Evolutionary conservation across 1,140 invertebrate species (phyloP), one percentile per base, ranked within the genome.

Genomic region (Stegodyphus dumicola): DNA sequence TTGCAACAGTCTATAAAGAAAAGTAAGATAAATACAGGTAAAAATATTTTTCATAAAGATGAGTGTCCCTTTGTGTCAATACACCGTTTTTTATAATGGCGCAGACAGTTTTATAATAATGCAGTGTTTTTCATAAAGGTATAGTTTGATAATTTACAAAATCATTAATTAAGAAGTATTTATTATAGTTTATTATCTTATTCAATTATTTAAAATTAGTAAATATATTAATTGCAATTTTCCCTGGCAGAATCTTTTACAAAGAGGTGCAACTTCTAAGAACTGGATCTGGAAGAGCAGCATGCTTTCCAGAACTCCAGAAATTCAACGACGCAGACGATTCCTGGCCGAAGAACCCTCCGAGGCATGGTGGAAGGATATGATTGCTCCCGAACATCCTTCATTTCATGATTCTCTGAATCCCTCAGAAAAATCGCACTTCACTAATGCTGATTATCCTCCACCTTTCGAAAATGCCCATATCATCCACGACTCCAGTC

Each of bases 341-440:
- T 81, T 73, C 15, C 33, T 73, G 33, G 6, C 17, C 9, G 69
- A 56, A 11, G 78, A 80, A 33, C 5, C 53, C 9, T 48, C 78
- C 0, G 54, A 69, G 17, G n/a, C 69, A 6, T 81, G 78, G 78
- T 81, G 78, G 78, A 81, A 81, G 6, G 51, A 79, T 9, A 79
- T 79, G 65, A 52, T 70, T 49, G 15, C 10, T 7, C 33, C 1
- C 33, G 33, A 33, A 9, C 18, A 5, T 54, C 13, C 18, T 33
- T 73, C 5, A 52, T 48, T 10, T 51, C 48, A 6, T 33, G 15
- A 6, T 9, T 10, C 7, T 7, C 10, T 49, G 69, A 11, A 11
- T 48, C 70, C 9, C 10, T n/a, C 78, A 17, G 6, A 7, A 6
- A 81, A 73, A n/a, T 54, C 70, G 6, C 18, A 60, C 5, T 48